Percentiles rank a stretch among this genome's conserved stretches.
Conservation (phyloP, 2,888 invertebrate species). For the Apodemia duryi region DNA sequence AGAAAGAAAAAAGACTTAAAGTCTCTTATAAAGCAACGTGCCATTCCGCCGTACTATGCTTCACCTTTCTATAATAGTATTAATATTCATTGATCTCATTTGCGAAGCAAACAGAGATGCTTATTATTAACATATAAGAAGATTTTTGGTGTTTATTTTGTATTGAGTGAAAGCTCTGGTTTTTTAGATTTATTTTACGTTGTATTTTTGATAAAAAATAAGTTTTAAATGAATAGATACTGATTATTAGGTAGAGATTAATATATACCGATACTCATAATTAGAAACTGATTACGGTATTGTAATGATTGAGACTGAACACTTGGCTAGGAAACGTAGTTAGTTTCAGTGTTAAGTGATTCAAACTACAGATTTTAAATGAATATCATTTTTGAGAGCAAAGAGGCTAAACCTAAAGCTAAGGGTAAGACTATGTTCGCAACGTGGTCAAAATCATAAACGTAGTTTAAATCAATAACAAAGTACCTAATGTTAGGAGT, state of each 20-base stretch:
- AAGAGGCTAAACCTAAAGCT: background rate
- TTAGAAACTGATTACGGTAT: background rate
- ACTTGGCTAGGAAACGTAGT: background rate
- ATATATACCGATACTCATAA: background rate
- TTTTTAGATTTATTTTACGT: background rate
- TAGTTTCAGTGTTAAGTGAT: background rate
- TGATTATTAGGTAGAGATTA: background rate
- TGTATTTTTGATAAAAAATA: background rate
- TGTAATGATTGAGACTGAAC: background rate
- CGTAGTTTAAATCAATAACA: background rate
- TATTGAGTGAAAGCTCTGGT: background rate
- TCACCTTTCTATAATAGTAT: background rate
- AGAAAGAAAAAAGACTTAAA: background rate
- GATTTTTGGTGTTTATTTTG: background rate
- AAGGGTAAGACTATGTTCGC: background rate
- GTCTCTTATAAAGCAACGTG: background rate
- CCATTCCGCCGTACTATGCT: background rate
- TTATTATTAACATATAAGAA: background rate
- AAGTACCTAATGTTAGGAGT: background rate
- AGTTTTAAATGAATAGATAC: background rate
- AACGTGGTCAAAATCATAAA: background rate
- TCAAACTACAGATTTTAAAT: background rate
- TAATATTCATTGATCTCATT: background rate
- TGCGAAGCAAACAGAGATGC: background rate
- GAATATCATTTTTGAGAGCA: background rate